Percentiles rank a stretch among this genome's conserved stretches.
phyloP scores from a whole-genome alignment of 2,113 vertebrate genomes.

The Gila orcuttii region DNA sequence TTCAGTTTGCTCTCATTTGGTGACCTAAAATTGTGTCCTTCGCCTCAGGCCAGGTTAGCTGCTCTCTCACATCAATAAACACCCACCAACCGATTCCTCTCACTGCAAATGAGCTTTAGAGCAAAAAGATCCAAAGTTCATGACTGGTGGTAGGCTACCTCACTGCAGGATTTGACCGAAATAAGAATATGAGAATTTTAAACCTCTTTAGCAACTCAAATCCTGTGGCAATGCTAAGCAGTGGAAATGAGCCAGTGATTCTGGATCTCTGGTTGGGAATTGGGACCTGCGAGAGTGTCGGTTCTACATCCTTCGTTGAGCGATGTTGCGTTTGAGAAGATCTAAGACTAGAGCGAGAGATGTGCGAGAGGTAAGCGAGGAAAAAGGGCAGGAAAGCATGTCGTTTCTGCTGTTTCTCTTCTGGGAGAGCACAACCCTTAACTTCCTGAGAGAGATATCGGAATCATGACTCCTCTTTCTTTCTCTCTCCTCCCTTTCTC shows the following conservation, averaged over 20 bases:
- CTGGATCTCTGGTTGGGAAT: constrained; percentile 4
- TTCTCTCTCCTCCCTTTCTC: background rate
- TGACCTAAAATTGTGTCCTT: constrained; percentile 32
- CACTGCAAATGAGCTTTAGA: background rate
- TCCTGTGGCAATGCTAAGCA: constrained; percentile 33
- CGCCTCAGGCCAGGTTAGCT: constrained; percentile 13
- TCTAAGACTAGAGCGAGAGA: constrained; percentile 22
- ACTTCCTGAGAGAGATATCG: constrained; percentile 43
- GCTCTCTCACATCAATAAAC: constrained; percentile 28
- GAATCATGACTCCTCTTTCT: constrained; percentile 29
- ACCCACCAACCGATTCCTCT: constrained; percentile 10
- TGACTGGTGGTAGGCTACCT: background rate
- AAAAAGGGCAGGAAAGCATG: constrained; percentile 30
- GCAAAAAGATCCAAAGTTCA: constrained; percentile 30
- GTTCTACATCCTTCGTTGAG: constrained; percentile 21
- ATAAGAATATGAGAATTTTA: constrained; percentile 18
- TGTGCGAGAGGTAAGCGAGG: constrained; percentile 44
- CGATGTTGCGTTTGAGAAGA: constrained; percentile 31
- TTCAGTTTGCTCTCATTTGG: constrained; percentile 28
- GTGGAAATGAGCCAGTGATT: background rate
- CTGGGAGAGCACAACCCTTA: background rate
- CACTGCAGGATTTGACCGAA: constrained; percentile 5
- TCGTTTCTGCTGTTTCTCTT: constrained; percentile 3
- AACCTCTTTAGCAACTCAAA: constrained; percentile 49
- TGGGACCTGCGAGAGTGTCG: background rate